Conservation (phyloP, 2,113 vertebrate genomes). For the Uropsilus gracilis region DNA sequence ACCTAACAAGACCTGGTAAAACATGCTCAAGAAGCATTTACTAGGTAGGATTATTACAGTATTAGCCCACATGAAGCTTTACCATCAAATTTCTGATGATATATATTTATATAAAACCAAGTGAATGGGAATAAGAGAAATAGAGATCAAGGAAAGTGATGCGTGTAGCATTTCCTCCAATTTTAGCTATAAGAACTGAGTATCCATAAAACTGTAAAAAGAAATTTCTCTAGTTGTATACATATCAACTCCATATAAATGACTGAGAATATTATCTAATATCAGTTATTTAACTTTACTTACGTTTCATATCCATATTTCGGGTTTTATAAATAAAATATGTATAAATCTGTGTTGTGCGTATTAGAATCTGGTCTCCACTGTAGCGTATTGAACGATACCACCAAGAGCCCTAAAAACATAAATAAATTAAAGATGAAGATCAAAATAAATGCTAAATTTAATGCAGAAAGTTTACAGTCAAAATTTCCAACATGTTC, state of each 20-base stretch:
- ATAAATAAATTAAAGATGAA: slow-evolving; percentile 52
- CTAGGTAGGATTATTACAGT: neutral
- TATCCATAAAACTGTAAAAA: slow-evolving; percentile 32
- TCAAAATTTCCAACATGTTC: slow-evolving; percentile 57
- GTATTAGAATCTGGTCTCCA: slow-evolving; percentile 98
- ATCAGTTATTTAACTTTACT: slow-evolving; percentile 82
- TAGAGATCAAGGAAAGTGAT: slow-evolving; percentile 24
- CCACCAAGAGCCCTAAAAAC: slow-evolving; percentile 97
- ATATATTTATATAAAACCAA: neutral
- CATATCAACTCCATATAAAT: slow-evolving; percentile 27
- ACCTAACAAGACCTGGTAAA: neutral
- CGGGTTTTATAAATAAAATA: slow-evolving; percentile 99
- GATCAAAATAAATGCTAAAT: slow-evolving; percentile 23
- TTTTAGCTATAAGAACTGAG: slow-evolving; percentile 33
- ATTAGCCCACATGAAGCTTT: neutral
- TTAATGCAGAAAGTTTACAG: neutral
- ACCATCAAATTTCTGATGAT: neutral
- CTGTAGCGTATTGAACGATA: slow-evolving; percentile 99
- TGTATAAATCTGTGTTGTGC: slow-evolving; percentile 98
- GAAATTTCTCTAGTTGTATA: slow-evolving; percentile 35
- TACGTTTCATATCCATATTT: slow-evolving; percentile 99
- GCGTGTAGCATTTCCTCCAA: neutral
- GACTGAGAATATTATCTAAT: slow-evolving; percentile 33
- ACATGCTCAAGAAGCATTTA: slow-evolving; percentile 10
- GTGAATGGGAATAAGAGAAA: neutral